Evolutionary conservation across 2,888 invertebrate species (phyloP).

Genomic region (Eristalis intricaria): DNA sequence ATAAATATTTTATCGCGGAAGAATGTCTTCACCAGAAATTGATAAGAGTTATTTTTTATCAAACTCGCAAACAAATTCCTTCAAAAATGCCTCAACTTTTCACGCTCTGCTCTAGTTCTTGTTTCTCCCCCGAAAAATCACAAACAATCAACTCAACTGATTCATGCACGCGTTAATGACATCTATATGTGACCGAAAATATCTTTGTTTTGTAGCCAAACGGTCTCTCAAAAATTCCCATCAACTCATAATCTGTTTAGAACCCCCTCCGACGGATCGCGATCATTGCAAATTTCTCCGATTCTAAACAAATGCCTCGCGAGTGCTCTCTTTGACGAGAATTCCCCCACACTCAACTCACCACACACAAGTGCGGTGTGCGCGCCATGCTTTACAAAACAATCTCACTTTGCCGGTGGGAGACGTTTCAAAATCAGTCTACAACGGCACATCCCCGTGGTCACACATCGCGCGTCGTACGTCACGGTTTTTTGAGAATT

Average conservation of each 20-base stretch:
- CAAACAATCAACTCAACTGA: conserved; percentile 37
- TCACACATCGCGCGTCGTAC: conserved; percentile 26
- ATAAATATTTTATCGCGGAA: background rate
- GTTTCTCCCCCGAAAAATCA: background rate
- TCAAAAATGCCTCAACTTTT: background rate
- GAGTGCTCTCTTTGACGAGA: background rate
- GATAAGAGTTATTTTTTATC: background rate
- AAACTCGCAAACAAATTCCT: background rate
- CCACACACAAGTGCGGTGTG: conserved; percentile 22
- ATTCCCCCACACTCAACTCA: conserved; percentile 37
- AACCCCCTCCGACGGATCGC: background rate
- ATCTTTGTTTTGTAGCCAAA: conserved; percentile 25
- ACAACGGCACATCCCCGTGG: conserved; percentile 58
- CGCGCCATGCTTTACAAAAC: conserved; percentile 44
- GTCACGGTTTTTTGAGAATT: background rate
- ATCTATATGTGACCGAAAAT: conserved; percentile 16
- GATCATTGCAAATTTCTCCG: conserved; percentile 5
- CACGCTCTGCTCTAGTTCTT: conserved; percentile 22
- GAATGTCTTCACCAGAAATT: background rate
- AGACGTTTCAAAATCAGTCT: conserved; percentile 50
- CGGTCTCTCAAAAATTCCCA: conserved; percentile 21
- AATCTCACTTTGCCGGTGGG: conserved; percentile 41
- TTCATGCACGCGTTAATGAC: conserved; percentile 44
- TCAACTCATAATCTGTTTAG: background rate
- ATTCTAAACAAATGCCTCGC: conserved; percentile 34